Evolutionary conservation across 2,888 invertebrate genomes (phyloP), one percentile per base, ranked within the genome.

Genomic region (Isoperla grammatica): DNA sequence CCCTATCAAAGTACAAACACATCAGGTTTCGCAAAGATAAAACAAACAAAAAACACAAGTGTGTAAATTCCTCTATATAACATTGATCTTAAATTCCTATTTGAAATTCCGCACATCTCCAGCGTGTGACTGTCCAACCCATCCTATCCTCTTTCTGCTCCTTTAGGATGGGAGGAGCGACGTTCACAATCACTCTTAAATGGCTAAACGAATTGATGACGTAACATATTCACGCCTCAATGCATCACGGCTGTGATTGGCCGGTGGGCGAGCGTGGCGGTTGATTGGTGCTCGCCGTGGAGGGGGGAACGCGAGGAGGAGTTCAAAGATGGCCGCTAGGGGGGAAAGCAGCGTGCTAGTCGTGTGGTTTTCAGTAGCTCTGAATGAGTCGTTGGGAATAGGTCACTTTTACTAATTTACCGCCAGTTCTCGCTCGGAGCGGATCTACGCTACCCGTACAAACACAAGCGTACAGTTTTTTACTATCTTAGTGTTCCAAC

Each of bases 181-280:
- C 48, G 12, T 15, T 46, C 8, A 23, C 17, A 22, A 46, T 54
- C 60, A 22, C 54, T 62, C 62, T 59, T 62, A 57, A 59, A 62
- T 61, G 61, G 61, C 49, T 56, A 61, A 57, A 55, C 61, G 61
- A 48, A 49, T 50, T 45, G 59, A 46, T 62, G 62, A 62, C 62
- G 62, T 62, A 59, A 59, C 46, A 15, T 59, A 59, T 54, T 48
- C 48, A 58, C 48, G 61, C 48, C 48, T 23, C n/a, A 23, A 17
- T 50, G 40, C 8, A 17, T 20, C 40, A 20, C 43, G 39, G 39
- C 50, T 40, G 45, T 42, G 59, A 61, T 63, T 61, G 63, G 63
- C 48, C 35, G 53, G 17, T 19, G 15, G 11, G 43, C 15, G 15
- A 55, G 42, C 13, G 46, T 11, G 55, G 40, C 39, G 55, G 20